Conservation (phyloP, 1,140 invertebrate species). For the Chrysopa pallens region DNA sequence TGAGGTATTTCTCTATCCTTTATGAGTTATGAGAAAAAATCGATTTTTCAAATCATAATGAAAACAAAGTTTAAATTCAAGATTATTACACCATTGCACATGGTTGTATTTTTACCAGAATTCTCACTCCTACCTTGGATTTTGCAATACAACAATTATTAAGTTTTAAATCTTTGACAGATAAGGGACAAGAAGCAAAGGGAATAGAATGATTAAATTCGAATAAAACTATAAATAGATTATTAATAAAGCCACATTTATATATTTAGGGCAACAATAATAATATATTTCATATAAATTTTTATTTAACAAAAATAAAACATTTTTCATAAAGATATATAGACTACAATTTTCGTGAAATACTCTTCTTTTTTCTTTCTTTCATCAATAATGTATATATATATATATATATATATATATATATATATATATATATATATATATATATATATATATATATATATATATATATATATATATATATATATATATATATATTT, state of each 20-base stretch:
- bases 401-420: background rate
- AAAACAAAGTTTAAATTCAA: no score
- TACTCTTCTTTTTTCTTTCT: background rate
- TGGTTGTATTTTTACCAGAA: no score
- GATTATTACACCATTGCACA: no score
- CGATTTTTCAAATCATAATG: no score
- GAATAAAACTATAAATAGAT: no score
- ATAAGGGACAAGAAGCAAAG: no score
- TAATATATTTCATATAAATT: background rate
- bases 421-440: background rate
- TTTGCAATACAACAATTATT: no score
- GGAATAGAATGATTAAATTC: no score
- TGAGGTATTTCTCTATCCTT: no score
- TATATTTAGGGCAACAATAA: background rate
- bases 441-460: background rate
- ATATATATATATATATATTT: background rate
- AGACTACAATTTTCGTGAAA: background rate
- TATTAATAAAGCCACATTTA: background rate
- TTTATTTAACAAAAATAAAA: background rate
- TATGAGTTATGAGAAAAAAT: no score
- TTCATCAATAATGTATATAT: background rate
- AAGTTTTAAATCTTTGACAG: no score
- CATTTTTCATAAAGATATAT: background rate
- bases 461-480: background rate
- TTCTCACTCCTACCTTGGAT: no score